phyloP scores from a whole-genome alignment of 2,888 invertebrate genomes.

The Himalopsyche tibetana region DNA sequence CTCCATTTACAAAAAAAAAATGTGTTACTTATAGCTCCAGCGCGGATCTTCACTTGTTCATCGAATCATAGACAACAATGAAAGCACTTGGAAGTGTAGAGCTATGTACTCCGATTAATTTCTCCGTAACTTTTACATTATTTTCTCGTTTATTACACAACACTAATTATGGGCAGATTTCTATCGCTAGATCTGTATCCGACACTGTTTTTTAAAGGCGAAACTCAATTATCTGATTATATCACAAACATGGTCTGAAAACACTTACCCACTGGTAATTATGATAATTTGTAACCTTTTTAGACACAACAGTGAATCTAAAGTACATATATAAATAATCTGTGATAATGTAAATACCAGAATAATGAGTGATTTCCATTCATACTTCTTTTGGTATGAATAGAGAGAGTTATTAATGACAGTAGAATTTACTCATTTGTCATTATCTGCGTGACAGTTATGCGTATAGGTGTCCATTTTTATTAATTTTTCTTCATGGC shows the following conservation, averaged over 20 bases:
- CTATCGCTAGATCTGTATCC: slow-evolving; percentile 23
- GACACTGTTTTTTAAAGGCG: background rate
- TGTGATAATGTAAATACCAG: too few relatives aligned
- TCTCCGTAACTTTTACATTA: slow-evolving; percentile 32
- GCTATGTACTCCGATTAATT: background rate
- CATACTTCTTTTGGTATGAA: too few relatives aligned
- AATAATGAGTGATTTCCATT: too few relatives aligned
- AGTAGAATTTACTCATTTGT: too few relatives aligned
- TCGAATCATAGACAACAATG: background rate
- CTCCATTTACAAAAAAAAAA: too few relatives aligned
- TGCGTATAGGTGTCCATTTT: too few relatives aligned
- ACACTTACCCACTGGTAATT: background rate
- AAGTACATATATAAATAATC: too few relatives aligned
- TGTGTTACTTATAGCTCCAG: background rate
- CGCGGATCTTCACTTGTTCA: background rate
- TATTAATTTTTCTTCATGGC: too few relatives aligned
- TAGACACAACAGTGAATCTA: background rate
- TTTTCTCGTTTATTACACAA: slow-evolving; percentile 30
- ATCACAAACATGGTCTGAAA: slow-evolving; percentile 7
- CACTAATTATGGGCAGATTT: slow-evolving; percentile 31
- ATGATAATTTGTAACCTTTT: background rate
- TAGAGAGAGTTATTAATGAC: too few relatives aligned
- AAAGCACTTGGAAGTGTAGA: background rate
- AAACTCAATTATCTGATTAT: slow-evolving; percentile 2
- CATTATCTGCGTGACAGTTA: too few relatives aligned